Conservation (phyloP, 2,113 vertebrate species). For the Amblyornis subalaris region DNA sequence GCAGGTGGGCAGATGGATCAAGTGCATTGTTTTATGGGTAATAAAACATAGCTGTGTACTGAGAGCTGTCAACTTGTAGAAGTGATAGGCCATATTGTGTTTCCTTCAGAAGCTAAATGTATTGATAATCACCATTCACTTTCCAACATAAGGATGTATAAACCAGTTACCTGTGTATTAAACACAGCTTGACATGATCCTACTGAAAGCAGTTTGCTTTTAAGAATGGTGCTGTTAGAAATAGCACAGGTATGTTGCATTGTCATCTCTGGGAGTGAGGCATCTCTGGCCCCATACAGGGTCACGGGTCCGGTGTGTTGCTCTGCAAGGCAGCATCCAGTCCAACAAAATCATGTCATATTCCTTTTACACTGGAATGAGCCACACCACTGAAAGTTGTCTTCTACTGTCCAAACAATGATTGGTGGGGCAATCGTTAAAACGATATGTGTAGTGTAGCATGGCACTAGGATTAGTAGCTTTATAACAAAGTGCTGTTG, state of each 20-base stretch:
- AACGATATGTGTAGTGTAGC: neutral
- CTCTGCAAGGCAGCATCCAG: neutral
- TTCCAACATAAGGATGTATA: neutral
- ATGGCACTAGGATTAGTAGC: neutral
- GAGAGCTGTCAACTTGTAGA: neutral
- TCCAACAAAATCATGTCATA: neutral
- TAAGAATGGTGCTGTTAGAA: neutral
- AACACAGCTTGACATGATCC: neutral
- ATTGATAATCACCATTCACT: neutral
- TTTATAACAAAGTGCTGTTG: neutral
- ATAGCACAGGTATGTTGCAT: fast-evolving
- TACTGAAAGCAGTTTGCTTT: neutral
- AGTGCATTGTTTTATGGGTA: neutral
- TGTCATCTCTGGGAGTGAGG: neutral
- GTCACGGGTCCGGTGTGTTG: neutral
- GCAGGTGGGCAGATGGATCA: neutral
- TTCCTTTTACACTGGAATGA: neutral
- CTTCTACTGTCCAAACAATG: neutral
- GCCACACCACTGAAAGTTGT: neutral
- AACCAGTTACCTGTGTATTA: neutral
- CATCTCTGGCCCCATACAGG: neutral
- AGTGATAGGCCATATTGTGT: neutral
- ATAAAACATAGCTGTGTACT: neutral
- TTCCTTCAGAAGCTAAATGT: neutral
- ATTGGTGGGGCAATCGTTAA: neutral